Evolutionary conservation across 2,797 vertebrate genomes (phyloP).

Genomic region (Enoplosus armatus): DNA sequence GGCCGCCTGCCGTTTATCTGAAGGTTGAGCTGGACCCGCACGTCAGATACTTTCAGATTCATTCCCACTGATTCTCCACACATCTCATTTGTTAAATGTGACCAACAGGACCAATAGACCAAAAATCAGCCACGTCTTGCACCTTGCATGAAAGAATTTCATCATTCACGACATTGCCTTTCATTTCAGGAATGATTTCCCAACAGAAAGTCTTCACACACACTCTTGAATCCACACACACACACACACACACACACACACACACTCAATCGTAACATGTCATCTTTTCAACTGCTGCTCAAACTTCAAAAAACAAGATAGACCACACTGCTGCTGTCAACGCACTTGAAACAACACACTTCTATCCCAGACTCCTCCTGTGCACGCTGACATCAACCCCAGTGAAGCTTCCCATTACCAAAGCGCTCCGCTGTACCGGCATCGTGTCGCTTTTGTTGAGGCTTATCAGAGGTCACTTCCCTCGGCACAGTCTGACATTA

Average conservation of each 20-base stretch:
- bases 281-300: slow-evolving; percentile 73
- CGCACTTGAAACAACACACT: slow-evolving; percentile 62
- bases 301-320: slow-evolving; percentile 67
- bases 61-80: slow-evolving; percentile 67
- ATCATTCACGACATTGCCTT: slow-evolving; percentile 78
- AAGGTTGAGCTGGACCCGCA: slow-evolving; percentile 47
- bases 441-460: slow-evolving; percentile 67
- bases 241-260: slow-evolving; percentile 24
- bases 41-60: slow-evolving; percentile 61
- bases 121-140: slow-evolving; percentile 73
- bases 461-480: slow-evolving; percentile 71
- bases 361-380: slow-evolving; percentile 61
- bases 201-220: slow-evolving; percentile 72
- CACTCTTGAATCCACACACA: slow-evolving; percentile 46
- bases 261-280: slow-evolving; percentile 65
- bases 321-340: slow-evolving; percentile 52
- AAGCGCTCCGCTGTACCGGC: slow-evolving; percentile 52
- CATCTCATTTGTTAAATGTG: slow-evolving; percentile 75
- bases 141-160: slow-evolving; percentile 80
- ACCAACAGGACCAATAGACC: slow-evolving; percentile 75
- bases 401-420: slow-evolving; percentile 67
- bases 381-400: slow-evolving; percentile 58
- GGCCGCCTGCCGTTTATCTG: slow-evolving; percentile 37
- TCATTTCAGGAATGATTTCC: slow-evolving; percentile 82
- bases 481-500: slow-evolving; percentile 62